Percentiles rank a stretch among this genome's conserved stretches.
phyloP scores from a whole-genome alignment of 2,888 invertebrate species.

The Papilio elwesi region DNA sequence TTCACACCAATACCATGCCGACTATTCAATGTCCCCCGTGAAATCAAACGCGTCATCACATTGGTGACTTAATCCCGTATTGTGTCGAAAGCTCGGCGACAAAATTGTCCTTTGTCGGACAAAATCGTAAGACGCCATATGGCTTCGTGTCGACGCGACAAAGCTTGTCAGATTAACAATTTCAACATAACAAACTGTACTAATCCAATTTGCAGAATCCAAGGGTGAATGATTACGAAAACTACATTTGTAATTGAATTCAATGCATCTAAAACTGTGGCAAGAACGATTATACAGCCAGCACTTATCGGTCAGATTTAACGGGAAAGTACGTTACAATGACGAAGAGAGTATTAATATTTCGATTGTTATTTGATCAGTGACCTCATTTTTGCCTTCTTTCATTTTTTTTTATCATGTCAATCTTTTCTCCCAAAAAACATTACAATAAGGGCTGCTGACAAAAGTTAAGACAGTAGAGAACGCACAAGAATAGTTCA shows the following conservation, averaged over 20 bases:
- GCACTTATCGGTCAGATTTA: too few species aligned
- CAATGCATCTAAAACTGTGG: not conserved
- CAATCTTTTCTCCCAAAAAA: too few species aligned
- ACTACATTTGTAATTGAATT: constrained; percentile 63
- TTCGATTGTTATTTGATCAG: too few species aligned
- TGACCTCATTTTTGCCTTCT: too few species aligned
- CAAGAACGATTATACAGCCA: too few species aligned
- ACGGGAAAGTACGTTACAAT: too few species aligned
- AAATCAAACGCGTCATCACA: constrained; percentile 73
- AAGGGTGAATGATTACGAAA: constrained; percentile 26
- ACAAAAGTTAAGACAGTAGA: too few species aligned
- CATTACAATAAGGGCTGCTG: too few species aligned
- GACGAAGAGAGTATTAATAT: too few species aligned
- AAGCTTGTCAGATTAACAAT: constrained; percentile 70
- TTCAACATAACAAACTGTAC: constrained; percentile 53
- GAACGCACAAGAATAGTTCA: too few species aligned
- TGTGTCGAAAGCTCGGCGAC: constrained; percentile 59
- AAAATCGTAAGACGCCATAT: constrained; percentile 72
- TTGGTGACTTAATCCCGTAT: constrained; percentile 63
- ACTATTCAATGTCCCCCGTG: constrained; percentile 57
- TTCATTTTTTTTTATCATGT: too few species aligned
- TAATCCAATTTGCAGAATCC: constrained; percentile 62
- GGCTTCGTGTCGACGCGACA: constrained; percentile 56
- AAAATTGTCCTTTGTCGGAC: constrained; percentile 62
- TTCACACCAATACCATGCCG: constrained; percentile 68